phyloP scores from a whole-genome alignment of 2,113 vertebrate genomes.

The Ctenomys sociabilis region DNA sequence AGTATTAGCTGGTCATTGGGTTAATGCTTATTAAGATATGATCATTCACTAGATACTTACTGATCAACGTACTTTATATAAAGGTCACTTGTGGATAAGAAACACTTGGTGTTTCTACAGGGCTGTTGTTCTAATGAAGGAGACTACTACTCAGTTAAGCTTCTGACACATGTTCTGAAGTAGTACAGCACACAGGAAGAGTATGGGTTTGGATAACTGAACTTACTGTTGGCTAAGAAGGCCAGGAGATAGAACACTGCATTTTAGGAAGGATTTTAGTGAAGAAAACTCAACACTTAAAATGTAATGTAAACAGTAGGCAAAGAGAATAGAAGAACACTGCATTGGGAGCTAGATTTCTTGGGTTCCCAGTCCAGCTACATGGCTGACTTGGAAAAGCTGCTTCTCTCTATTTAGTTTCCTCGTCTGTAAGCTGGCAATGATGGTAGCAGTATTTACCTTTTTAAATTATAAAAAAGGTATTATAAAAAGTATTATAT shows the following conservation, averaged over 20 bases:
- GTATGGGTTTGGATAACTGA: neutral
- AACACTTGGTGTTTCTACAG: neutral
- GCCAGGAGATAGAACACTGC: neutral
- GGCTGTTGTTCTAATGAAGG: neutral
- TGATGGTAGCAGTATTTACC: constrained; percentile 8
- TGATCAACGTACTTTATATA: neutral
- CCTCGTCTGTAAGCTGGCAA: neutral
- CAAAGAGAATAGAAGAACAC: neutral
- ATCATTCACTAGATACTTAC: neutral
- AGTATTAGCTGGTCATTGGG: neutral
- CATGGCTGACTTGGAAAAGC: neutral
- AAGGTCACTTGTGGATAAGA: neutral
- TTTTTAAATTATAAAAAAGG: too few relatives aligned
- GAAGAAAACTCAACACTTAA: neutral
- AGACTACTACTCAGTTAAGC: neutral
- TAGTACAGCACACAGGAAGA: neutral
- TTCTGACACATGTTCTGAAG: neutral
- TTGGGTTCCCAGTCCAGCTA: neutral
- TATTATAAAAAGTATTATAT: too few relatives aligned
- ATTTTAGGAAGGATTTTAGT: constrained; percentile 28
- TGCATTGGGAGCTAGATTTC: neutral
- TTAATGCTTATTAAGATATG: constrained; percentile 2
- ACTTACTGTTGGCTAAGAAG: neutral
- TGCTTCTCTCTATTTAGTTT: neutral
- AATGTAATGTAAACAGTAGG: neutral